These are phyloP conservation scores for Anolis sagrei DNA, from an alignment of 2,113 vertebrate genomes.

Conservation along the genomic window DNA sequence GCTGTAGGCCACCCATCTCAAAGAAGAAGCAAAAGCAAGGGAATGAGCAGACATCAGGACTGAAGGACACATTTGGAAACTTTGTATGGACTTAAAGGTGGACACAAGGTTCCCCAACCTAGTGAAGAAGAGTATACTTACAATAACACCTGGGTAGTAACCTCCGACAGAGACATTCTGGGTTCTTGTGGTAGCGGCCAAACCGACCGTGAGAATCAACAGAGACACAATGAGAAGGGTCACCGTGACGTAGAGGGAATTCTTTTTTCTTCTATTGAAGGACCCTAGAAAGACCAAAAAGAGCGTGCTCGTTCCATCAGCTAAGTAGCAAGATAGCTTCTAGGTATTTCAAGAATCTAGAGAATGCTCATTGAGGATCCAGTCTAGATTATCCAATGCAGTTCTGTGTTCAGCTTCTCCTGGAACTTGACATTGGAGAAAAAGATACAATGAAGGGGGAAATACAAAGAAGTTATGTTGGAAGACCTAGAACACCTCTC, in stretches of 20 bases:
- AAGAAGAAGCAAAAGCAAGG: slow-evolving; percentile 44
- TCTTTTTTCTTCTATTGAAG: slow-evolving; percentile 95
- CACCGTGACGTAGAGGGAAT: slow-evolving; percentile 94
- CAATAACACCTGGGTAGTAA: slow-evolving; percentile 97
- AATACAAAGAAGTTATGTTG: too few species aligned
- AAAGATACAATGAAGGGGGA: too few species aligned
- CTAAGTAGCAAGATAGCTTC: slow-evolving; percentile 43
- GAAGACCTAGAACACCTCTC: too few species aligned
- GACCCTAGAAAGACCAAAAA: slow-evolving; percentile 85
- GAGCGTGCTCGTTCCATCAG: slow-evolving; percentile 63
- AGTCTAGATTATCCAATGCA: too few species aligned
- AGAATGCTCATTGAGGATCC: too few species aligned
- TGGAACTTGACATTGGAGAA: too few species aligned
- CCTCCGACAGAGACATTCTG: slow-evolving; percentile 98
- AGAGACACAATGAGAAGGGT: slow-evolving; percentile 93
- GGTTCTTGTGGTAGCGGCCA: slow-evolving; percentile 95
- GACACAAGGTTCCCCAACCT: slow-evolving; percentile 61
- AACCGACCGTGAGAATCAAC: slow-evolving; percentile 94
- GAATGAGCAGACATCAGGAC: slow-evolving; percentile 57
- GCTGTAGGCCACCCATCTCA: background rate
- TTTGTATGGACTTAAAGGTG: slow-evolving; percentile 50
- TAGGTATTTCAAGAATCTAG: background rate
- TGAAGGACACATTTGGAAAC: slow-evolving; percentile 54
- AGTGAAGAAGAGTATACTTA: slow-evolving; percentile 83
- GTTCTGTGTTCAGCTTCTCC: too few species aligned